Evolutionary conservation across 2,888 invertebrate species (phyloP), one percentile per base, ranked within the genome.

Genomic region (Drosophila leonis): DNA sequence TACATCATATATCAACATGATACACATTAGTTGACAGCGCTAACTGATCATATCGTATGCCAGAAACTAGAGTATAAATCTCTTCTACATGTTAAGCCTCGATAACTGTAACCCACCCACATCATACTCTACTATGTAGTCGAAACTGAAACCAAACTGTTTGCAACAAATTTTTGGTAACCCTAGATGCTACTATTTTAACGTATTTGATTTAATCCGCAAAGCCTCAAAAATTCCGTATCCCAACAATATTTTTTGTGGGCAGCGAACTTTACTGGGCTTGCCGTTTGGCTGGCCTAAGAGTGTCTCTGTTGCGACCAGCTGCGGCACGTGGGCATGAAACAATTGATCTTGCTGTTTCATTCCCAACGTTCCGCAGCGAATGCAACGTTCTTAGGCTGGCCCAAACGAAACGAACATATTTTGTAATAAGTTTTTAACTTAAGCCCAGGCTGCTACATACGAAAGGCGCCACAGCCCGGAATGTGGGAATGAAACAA

Each of bases 51-150:
- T 55, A 65, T 71, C 60, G 67, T 56, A 35, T 65, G 69, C 69
- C 65, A 79, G 68, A 64, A 59, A 71, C 63, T 7, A n/a, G 62
- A 44, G 61, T 69, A 66, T 69, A 66, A 67, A 35, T 63, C 64
- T 52, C 60, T 60, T 46, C 57, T 48, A 48, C 27, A 48, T 48
- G 48, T 29, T 48, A 48, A 48, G 72, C 76, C 65, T 78, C 76
- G 70, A 80, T 75, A 72, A 84, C 80, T 84, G 84, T 84, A 82
- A 82, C 78, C 82, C 82, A 84, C 87, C 89, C 78, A 33, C 49
- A 73, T 73, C 74, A 82, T 64, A 65, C 56, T 37, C 56, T 29
- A 20, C 56, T 29, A 20, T 29, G 20, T 66, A 75, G 75, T 65
- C 52, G 70, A 73, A 39, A 54, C 35, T 20, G 31, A 51, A 48